Conservation (phyloP, 2,113 vertebrate species). For the Tympanuchus pallidicinctus region DNA sequence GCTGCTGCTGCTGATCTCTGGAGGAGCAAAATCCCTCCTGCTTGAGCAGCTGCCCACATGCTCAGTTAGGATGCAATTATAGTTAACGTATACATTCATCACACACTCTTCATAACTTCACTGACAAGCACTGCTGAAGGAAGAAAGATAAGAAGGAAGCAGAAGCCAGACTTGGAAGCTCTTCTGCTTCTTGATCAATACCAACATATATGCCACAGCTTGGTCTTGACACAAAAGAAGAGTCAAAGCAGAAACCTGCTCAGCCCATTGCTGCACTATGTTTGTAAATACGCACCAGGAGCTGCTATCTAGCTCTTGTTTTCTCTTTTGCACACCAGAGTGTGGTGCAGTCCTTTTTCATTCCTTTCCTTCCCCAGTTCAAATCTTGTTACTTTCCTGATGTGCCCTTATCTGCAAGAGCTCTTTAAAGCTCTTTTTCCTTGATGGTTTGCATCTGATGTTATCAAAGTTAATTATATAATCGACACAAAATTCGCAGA, state of each 20-base stretch:
- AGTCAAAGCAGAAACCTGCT: not conserved
- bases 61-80: not conserved
- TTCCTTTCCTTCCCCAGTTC: not conserved
- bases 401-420: not conserved
- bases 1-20: not conserved
- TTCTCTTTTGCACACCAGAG: not conserved
- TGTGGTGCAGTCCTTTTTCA: rapidly evolving
- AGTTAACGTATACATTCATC: not conserved
- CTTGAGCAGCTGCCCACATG: not conserved
- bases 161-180: not conserved
- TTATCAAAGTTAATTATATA: conserved; percentile 37
- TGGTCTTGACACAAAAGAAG: not conserved
- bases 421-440: not conserved
- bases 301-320: rapidly evolving
- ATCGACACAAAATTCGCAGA: not conserved
- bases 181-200: not conserved
- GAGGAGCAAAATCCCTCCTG: not conserved
- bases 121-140: not conserved
- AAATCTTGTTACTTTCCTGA: not conserved
- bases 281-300: not conserved
- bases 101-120: not conserved
- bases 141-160: rapidly evolving
- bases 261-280: not conserved
- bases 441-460: conserved; percentile 25
- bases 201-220: rapidly evolving